These are phyloP conservation scores for Neotoxoptera formosana DNA, from an alignment of 1,140 invertebrate species.

Conservation along the genomic window DNA sequence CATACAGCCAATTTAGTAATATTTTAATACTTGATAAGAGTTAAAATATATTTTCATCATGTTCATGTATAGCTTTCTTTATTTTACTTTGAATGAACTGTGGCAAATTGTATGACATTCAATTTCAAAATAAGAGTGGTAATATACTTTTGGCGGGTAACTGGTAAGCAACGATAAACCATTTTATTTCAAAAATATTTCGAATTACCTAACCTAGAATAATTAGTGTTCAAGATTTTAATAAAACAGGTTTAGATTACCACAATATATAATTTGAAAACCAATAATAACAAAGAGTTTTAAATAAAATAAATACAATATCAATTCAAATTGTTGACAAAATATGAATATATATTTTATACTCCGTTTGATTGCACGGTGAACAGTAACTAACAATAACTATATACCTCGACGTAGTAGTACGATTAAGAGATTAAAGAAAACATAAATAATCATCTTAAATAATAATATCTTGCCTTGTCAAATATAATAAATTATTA, in stretches of 20 bases:
- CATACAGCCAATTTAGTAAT: background rate
- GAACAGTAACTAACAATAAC: too few species aligned
- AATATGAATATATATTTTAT: background rate
- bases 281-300: background rate
- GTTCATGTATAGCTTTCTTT: background rate
- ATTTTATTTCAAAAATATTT: background rate
- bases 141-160: background rate
- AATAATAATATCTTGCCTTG: background rate
- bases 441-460: background rate
- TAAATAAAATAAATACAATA: background rate
- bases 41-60: background rate
- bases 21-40: background rate
- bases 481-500: background rate
- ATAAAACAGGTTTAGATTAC: background rate
- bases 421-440: background rate
- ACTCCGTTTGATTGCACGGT: background rate
- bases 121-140: background rate
- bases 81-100: background rate
- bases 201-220: background rate
- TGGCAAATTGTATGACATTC: background rate
- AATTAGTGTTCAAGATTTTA: background rate
- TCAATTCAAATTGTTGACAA: background rate
- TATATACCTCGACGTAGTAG: background rate
- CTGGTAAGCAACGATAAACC: background rate
- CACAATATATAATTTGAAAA: background rate